phyloP scores from a whole-genome alignment of 2,113 vertebrate genomes.

The Morone chrysops region DNA sequence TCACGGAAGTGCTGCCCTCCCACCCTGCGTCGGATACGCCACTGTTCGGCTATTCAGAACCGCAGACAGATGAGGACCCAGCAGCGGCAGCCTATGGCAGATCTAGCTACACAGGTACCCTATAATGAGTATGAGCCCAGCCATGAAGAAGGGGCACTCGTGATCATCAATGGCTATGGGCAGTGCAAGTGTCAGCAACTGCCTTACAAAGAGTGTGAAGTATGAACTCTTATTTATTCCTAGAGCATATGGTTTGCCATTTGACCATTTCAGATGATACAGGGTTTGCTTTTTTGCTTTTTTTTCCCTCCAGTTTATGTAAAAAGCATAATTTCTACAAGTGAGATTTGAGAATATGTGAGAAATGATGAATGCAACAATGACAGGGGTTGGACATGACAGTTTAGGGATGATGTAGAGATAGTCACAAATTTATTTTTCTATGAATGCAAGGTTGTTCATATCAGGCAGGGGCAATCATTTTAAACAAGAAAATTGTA shows the following conservation, averaged over 20 bases:
- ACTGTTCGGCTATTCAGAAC: constrained; percentile 98
- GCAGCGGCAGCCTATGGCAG: constrained; percentile 96
- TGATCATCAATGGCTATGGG: constrained; percentile 99
- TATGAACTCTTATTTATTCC: constrained; percentile 91
- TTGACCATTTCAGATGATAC: constrained; percentile 86
- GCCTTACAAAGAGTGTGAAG: constrained; percentile 99
- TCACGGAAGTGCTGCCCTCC: constrained; percentile 99
- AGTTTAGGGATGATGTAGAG: constrained; percentile 72
- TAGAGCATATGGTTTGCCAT: constrained; percentile 84
- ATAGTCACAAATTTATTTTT: constrained; percentile 88
- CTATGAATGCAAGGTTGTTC: constrained; percentile 84
- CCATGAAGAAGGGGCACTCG: constrained; percentile 96
- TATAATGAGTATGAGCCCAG: constrained; percentile 98
- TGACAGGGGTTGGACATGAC: constrained; percentile 65
- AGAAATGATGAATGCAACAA: constrained; percentile 68
- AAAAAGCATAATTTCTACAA: constrained; percentile 80
- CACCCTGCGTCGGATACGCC: constrained; percentile 95
- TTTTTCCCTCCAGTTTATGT: constrained; percentile 78
- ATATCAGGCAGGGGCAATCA: constrained; percentile 85
- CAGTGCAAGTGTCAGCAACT: constrained; percentile 99
- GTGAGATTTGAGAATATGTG: constrained; percentile 77
- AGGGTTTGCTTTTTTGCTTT: constrained; percentile 85
- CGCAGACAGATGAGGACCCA: constrained; percentile 98
- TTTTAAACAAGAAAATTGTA: constrained; percentile 80
- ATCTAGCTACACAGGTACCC: constrained; percentile 97